phyloP scores from a whole-genome alignment of 2,888 invertebrate species.

The Drosophila aldrichi region DNA sequence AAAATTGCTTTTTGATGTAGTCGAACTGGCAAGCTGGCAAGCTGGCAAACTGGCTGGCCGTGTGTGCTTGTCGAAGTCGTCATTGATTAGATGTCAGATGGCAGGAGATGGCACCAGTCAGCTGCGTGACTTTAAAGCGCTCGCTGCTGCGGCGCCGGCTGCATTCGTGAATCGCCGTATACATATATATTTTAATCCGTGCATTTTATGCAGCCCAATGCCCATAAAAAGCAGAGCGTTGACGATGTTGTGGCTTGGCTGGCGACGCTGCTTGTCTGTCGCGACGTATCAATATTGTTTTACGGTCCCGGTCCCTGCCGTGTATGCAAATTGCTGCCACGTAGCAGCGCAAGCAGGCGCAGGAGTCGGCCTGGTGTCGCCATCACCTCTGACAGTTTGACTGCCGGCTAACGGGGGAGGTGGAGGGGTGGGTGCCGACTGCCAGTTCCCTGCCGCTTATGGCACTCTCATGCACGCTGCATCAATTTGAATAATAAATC shows the following conservation, averaged over 20 bases:
- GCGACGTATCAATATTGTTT: conserved; percentile 73
- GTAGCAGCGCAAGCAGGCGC: conserved; percentile 30
- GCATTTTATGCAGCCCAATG: conserved; percentile 56
- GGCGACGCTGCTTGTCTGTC: conserved; percentile 27
- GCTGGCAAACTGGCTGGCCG: conserved; percentile 42
- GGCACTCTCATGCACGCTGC: conserved; percentile 43
- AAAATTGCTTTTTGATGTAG: conserved; percentile 79
- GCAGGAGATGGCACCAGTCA: neutral
- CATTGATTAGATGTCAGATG: conserved; percentile 41
- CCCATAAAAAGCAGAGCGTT: conserved; percentile 42
- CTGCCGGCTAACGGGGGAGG: conserved; percentile 13
- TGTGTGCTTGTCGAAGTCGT: conserved; percentile 30
- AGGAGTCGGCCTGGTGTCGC: conserved; percentile 39
- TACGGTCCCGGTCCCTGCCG: conserved; percentile 45
- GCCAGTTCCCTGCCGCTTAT: conserved; percentile 26
- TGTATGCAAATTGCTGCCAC: conserved; percentile 65
- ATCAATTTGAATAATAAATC: conserved; percentile 72
- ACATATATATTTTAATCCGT: conserved; percentile 65
- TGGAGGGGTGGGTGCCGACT: neutral
- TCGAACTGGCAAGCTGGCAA: conserved; percentile 49
- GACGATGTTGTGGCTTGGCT: conserved; percentile 39
- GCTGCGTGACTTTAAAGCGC: conserved; percentile 30
- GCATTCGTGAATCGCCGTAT: conserved; percentile 34
- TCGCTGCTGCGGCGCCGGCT: conserved; percentile 35
- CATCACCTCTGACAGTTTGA: conserved; percentile 35